Evolutionary conservation across 1,140 invertebrate species (phyloP).

Genomic region (Pachypeltis micranthus): DNA sequence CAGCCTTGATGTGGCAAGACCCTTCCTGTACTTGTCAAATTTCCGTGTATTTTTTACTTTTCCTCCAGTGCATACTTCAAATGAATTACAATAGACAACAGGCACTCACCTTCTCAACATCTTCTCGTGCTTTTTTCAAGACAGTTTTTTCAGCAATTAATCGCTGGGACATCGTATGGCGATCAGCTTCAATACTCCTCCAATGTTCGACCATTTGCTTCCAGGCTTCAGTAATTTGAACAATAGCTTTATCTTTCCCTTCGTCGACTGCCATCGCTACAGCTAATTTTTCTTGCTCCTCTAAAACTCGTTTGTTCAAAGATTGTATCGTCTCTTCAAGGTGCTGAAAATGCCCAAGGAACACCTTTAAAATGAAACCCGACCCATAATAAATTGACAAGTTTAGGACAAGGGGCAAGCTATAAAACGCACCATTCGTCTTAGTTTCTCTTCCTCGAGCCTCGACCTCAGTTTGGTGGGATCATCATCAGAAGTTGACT

Average conservation of each 20-base stretch:
- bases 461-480: conserved; percentile 37
- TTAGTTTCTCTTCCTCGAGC: conserved; percentile 62
- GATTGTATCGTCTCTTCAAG: conserved; percentile 63
- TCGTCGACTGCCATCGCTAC: conserved; percentile 62
- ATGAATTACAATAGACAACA: too few relatives aligned
- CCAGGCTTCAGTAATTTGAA: conserved; percentile 46
- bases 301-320: conserved; percentile 54
- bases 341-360: conserved; percentile 43
- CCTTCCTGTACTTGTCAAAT: too few relatives aligned
- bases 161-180: conserved; percentile 31
- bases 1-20: too few relatives aligned
- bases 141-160: conserved; percentile 28
- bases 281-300: conserved; percentile 62
- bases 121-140: conserved; percentile 20
- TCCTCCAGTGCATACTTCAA: too few relatives aligned
- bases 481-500: conserved; percentile 31
- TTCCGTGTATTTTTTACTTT: too few relatives aligned
- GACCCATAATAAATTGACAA: not conserved
- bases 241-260: conserved; percentile 55
- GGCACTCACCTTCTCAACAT: conserved; percentile 25
- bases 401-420: not conserved
- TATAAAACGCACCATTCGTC: conserved; percentile 44
- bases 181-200: conserved; percentile 36
- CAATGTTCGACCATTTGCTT: conserved; percentile 37
- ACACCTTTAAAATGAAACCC: not conserved